Evolutionary conservation across 2,797 vertebrate species (phyloP).

Genomic region (Pangasius djambal): DNA sequence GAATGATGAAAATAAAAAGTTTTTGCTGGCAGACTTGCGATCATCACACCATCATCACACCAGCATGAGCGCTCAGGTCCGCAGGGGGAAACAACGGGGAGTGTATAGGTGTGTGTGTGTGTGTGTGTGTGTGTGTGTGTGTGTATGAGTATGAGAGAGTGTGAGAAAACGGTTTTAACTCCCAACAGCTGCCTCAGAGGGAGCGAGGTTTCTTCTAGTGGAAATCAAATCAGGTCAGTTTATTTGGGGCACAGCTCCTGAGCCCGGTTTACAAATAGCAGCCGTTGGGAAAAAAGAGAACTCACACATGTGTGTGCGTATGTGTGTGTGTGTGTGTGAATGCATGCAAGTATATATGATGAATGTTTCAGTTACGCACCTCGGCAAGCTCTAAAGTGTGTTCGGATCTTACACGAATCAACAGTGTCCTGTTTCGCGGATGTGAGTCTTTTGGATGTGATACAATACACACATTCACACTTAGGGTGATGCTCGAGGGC

Average conservation of each 20-base stretch:
- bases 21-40: constrained; percentile 12
- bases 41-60: constrained; percentile 31
- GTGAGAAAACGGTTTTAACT: constrained; percentile 8
- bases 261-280: constrained; percentile 61
- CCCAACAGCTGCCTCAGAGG: not conserved
- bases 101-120: constrained; percentile 10
- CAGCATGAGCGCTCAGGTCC: not conserved
- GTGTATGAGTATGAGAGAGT: not conserved
- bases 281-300: constrained; percentile 39
- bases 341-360: not conserved
- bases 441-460: not conserved
- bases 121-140: not conserved
- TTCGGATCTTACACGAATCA: not conserved
- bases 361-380: constrained; percentile 13
- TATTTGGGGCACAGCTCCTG: constrained; percentile 57
- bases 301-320: not conserved
- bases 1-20: constrained; percentile 9
- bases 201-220: constrained; percentile 60
- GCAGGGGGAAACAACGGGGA: constrained; percentile 7
- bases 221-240: constrained; percentile 67
- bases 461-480: not conserved
- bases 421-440: not conserved
- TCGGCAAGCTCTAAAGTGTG: not conserved
- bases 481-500: not conserved
- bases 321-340: constrained; percentile 10